These are phyloP conservation scores for Tyrannus savana DNA, from an alignment of 2,113 vertebrate species.

Conservation along the genomic window DNA sequence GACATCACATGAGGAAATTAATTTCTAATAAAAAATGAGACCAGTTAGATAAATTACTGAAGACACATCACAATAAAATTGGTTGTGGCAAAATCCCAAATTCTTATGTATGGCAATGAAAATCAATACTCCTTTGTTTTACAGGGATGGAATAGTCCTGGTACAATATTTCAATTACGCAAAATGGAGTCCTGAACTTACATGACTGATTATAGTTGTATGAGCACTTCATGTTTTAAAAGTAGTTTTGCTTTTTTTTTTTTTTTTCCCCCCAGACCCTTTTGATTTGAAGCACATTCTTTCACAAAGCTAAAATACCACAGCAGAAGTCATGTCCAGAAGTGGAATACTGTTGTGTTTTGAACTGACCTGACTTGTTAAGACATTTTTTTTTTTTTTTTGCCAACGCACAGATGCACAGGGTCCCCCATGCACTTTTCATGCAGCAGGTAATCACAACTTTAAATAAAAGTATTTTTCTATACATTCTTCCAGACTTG, in stretches of 20 bases:
- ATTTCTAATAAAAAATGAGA: conserved; percentile 77
- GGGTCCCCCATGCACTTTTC: conserved; percentile 83
- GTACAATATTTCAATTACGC: conserved; percentile 48
- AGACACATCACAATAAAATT: conserved; percentile 75
- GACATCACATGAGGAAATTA: conserved; percentile 81
- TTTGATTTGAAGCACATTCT: conserved; percentile 81
- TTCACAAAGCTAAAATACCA: conserved; percentile 79
- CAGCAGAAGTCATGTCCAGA: conserved; percentile 77
- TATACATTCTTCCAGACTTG: conserved; percentile 86
- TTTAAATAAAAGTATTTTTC: conserved; percentile 84
- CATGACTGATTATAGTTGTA: conserved; percentile 57
- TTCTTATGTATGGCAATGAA: conserved; percentile 69
- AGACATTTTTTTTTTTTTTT: conserved; percentile 69
- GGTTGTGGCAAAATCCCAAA: conserved; percentile 73
- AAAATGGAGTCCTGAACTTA: conserved; percentile 71
- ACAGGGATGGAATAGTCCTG: conserved; percentile 61
- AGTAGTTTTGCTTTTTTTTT: conserved; percentile 54
- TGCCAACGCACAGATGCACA: conserved; percentile 80
- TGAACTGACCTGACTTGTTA: conserved; percentile 77
- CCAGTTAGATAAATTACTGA: conserved; percentile 75
- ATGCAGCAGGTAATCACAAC: conserved; percentile 85
- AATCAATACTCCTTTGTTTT: conserved; percentile 56
- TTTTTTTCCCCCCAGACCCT: conserved; percentile 64
- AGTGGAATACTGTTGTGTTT: conserved; percentile 78
- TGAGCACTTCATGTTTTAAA: conserved; percentile 66